These are phyloP conservation scores for Apis cerana DNA, from an alignment of 1,140 invertebrate species.

Conservation along the genomic window DNA sequence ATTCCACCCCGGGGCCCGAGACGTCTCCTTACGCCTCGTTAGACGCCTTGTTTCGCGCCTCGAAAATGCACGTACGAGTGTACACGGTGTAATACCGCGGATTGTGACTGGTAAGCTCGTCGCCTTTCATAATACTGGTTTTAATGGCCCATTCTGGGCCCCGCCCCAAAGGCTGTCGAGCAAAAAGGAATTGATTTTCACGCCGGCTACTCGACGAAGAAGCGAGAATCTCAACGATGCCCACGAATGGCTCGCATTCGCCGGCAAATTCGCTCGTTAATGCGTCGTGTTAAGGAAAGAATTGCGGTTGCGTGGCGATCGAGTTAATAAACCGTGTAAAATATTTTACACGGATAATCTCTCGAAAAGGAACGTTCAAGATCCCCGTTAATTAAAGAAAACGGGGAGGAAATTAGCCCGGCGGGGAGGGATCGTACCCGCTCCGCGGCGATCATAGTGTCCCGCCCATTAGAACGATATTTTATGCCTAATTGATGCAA, in stretches of 20 bases:
- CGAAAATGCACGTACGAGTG: constrained; percentile 51
- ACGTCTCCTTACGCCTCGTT: constrained; percentile 71
- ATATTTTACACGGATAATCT: neutral
- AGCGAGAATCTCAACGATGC: constrained; percentile 20
- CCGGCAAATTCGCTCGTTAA: neutral
- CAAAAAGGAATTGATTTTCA: constrained; percentile 62
- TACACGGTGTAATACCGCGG: constrained; percentile 47
- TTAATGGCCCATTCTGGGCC: constrained; percentile 63
- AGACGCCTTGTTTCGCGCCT: constrained; percentile 70
- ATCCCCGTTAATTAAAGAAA: neutral
- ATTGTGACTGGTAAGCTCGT: constrained; percentile 59
- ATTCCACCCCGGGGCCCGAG: constrained; percentile 60
- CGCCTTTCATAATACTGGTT: constrained; percentile 59
- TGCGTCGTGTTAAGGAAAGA: neutral
- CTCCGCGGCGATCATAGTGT: neutral
- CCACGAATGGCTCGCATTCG: neutral
- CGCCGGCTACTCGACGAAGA: constrained; percentile 9
- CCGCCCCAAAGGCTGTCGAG: constrained; percentile 18
- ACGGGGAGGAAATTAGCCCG: neutral
- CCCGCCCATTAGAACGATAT: constrained; percentile 36
- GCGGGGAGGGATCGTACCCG: neutral
- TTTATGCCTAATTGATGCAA: constrained; percentile 55
- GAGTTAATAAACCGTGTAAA: too few relatives aligned
- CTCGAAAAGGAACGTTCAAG: neutral
- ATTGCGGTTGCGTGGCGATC: neutral